Percentiles rank a stretch among this genome's conserved stretches.
Conservation (phyloP, 1,140 invertebrate genomes). For the Ylistrum balloti region DNA sequence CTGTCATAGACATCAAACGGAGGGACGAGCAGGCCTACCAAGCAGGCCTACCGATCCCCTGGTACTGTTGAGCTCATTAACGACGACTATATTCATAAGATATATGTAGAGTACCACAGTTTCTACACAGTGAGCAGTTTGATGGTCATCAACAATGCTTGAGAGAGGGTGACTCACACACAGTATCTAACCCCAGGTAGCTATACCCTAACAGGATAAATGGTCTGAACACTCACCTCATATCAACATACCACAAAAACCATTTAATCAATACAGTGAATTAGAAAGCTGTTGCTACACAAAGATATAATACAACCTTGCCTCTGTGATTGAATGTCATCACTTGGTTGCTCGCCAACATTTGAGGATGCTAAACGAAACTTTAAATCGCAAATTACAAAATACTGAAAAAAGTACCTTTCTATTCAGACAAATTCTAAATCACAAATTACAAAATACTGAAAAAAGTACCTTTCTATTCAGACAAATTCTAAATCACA, state of each 20-base stretch:
- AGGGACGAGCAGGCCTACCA: not conserved
- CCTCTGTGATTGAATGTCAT: not conserved
- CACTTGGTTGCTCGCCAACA: too few species aligned
- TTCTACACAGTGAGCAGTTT: not conserved
- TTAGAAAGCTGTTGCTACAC: slow-evolving; percentile 38
- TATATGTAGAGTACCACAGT: not conserved
- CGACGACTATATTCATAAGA: slow-evolving; percentile 1
- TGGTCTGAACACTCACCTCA: not conserved
- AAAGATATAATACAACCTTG: not conserved
- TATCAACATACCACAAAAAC: not conserved
- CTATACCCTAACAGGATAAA: not conserved
- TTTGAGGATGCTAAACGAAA: not conserved
- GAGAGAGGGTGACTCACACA: not conserved
- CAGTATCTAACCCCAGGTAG: slow-evolving; percentile 6
- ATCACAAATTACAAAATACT: too few species aligned
- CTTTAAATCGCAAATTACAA: too few species aligned
- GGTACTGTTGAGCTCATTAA: not conserved
- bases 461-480: too few species aligned
- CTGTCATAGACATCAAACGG: slow-evolving; percentile 17
- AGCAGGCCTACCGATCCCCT: not conserved
- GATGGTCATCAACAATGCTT: not conserved
- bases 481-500: too few species aligned
- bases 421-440: too few species aligned
- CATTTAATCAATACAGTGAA: slow-evolving; percentile 29
- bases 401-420: too few species aligned